Base-by-base conservation (phyloP, 2,888 invertebrate genomes). In the Heteromurus nitidus region DNA sequence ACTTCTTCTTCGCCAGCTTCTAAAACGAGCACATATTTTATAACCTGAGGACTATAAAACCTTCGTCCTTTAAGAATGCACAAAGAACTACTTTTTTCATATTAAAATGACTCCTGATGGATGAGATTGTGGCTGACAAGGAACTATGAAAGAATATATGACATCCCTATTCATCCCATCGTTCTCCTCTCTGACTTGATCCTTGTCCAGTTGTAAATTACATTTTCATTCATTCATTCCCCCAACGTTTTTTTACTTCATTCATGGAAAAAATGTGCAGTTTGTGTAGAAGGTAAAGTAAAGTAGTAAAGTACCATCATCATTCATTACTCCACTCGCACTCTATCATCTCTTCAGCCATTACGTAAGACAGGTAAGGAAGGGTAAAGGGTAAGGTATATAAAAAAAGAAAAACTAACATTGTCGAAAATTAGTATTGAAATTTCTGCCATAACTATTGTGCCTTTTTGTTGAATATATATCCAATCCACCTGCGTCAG, bases 251-350 rank as follows among this genome's bases (percentile, higher is more conserved):
- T 60, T 79, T 68, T 68, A 68, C 80, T 65, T n/a, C 67, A 67
- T 80, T 80, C 80, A 80, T 74, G 80, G 80, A 80, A 73, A 62
- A 69, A 80, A 80, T n/a, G n/a, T n/a, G n/a, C n/a, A n/a, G n/a
- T n/a, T n/a, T n/a, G 69, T 77, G 77, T 68, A 58, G 76, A 31
- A 62, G 62, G 24, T n/a, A 20, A 3, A 16, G 47, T 24, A 5
- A n/a, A n/a, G 53, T 53, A 53, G 53, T 53, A 53, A 36, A 53
- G 53, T 5, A 53, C 53, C 2, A 18, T n/a, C 47, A 47, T 47
- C 47, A 47, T 44, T 62, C 55, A 58, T 70, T 24, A 22, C 44
- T 44, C 16, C 47, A 36, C 58, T 73, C 62, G n/a, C 31, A 65
- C 55, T 53, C 65, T 50, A 36, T 26, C 50, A 73, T 44, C n/a